phyloP scores from a whole-genome alignment of 2,113 vertebrate genomes.

The Sturnus vulgaris region DNA sequence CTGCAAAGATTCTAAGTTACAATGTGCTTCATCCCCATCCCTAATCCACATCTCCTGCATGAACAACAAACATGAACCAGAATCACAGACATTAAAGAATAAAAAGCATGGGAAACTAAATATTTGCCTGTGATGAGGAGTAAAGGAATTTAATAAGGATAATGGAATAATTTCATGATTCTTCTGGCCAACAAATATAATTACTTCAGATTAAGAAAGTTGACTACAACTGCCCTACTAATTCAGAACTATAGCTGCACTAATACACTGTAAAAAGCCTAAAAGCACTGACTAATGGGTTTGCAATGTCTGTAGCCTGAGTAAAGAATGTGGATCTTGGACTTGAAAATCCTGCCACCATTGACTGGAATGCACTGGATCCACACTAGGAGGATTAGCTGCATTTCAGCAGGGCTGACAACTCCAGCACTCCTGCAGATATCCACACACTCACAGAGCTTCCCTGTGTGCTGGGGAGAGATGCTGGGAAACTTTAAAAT shows the following conservation, averaged over 20 bases:
- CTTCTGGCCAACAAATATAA: neutral
- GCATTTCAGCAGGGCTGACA: neutral
- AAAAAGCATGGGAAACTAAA: neutral
- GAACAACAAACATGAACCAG: neutral
- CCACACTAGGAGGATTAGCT: neutral
- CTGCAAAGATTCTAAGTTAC: neutral
- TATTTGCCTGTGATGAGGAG: neutral
- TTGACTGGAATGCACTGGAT: neutral
- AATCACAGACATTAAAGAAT: neutral
- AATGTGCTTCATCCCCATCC: neutral
- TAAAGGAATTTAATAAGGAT: neutral
- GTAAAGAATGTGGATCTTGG: neutral
- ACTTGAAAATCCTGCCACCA: neutral
- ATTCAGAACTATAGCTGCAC: neutral
- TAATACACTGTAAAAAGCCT: neutral
- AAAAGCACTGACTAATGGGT: neutral
- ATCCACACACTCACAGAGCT: fast-evolving
- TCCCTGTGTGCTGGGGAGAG: neutral
- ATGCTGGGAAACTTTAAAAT: neutral
- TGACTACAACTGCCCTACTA: neutral
- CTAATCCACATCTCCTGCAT: neutral
- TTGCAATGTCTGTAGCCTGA: neutral
- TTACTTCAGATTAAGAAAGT: neutral
- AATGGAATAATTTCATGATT: neutral
- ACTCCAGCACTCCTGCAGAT: neutral